Evolutionary conservation across 1,140 invertebrate species (phyloP), one percentile per base, ranked within the genome.

Genomic region (Listronotus bonariensis): DNA sequence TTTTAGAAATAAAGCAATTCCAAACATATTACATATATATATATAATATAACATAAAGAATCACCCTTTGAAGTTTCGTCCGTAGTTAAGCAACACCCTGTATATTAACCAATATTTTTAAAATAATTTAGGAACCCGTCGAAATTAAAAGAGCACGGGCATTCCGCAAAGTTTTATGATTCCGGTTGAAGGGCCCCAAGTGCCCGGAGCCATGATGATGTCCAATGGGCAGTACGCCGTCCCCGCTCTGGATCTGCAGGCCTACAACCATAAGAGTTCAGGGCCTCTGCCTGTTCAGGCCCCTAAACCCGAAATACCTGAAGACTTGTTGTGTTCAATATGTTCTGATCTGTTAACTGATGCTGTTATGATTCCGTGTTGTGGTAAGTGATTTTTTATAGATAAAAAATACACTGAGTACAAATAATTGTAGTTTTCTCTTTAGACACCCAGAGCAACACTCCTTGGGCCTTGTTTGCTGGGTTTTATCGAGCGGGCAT

Each of bases 131-230:
- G 82, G 87, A 92, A 69, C 84, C 85, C 12, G 82, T 88, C 52
- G 92, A 96, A 76, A 88, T 95, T 40, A 93, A 93, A 89, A 96
- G 75, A 96, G 91, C 75, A 98, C 97, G 60, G 97, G 97, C n/a
- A 99, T 99, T 75, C 97, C 97, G 15, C 84, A 91, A 62, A 96
- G 95, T 83, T 97, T 98, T 82, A 94, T 98, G 87, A 92, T 96
- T 62, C 89, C 91, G 34, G 92, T 95, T 6, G 92, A 95, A 74
- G 92, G 93, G 55, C 93, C 93, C 41, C 85, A 89, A 77, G 89
- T 91, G 69, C 93, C 92, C 69, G 95, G 95, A 54, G 95, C 95
- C 42, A 91, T 97, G 87, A 89, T 96, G 82, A 96, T 93, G n/a
- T 89, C 92, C 54, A 89, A 88, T 68, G 95, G 96, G 72, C 89